Evolutionary conservation across 2,113 vertebrate genomes (phyloP), one percentile per base, ranked within the genome.

Genomic region (Cathartes aura): DNA sequence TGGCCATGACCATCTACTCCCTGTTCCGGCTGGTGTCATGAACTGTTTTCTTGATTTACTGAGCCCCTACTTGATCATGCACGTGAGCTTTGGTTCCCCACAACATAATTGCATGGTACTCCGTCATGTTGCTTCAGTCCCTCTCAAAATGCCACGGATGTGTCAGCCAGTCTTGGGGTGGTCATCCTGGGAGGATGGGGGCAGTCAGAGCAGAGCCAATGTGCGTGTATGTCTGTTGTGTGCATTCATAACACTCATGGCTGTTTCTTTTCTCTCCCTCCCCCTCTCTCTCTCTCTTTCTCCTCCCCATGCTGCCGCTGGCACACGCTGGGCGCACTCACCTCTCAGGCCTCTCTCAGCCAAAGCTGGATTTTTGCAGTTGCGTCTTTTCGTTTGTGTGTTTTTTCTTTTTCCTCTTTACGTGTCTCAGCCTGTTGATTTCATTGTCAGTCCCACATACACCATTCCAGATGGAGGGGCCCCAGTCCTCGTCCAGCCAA

Each of bases 341-440:
- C 98, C 98, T 98, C 97, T 98, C 99, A 99, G 99, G 99, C 99
- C 97, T 99, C 99, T 96, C 98, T 99, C 99, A 99, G 99, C 98
- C 99, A 99, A 98, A 99, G 99, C 97, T 99, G 99, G 99, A 99
- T 99, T 98, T 99, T 99, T 98, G 99, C 99, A 99, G 99, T 99
- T 99, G 99, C 98, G 99, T 99, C 98, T 98, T 98, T 98, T 98
- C 96, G 98, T 98, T 98, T 98, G 97, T 98, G 97, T 98, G 93
- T 96, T 96, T 95, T 97, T 96, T 71, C 82, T 96, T 97, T 97
- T 75, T 96, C 89, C 96, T 94, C 96, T 97, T 90, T 89, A 90
- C 87, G 7, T 97, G 95, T 96, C 96, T 93, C 95, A 86, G 92
- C 96, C 91, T 91, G 93, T 98, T 93, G 74, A 56, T 94, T 87